Evolutionary conservation across 2,113 vertebrate genomes (phyloP).

Genomic region (Perca fluviatilis): DNA sequence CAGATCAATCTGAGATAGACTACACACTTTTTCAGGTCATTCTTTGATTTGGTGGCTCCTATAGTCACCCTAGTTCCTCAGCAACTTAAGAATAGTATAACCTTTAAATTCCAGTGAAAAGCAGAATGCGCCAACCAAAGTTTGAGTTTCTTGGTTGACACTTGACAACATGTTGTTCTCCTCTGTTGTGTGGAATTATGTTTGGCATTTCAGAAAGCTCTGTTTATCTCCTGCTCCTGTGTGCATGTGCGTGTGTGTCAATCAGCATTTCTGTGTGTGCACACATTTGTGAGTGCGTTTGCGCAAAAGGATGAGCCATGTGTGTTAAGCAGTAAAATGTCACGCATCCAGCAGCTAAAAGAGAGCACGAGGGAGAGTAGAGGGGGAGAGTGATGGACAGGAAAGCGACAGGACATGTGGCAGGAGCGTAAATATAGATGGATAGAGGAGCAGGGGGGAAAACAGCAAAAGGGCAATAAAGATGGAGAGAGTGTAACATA

Average conservation of each 20-base stretch:
- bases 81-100: background rate
- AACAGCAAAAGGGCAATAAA: slow-evolving; percentile 42
- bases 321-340: slow-evolving; percentile 50
- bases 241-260: slow-evolving; percentile 1
- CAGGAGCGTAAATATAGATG: slow-evolving; percentile 37
- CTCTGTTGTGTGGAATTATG: slow-evolving; percentile 55
- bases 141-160: slow-evolving; percentile 17
- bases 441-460: slow-evolving; percentile 21
- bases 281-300: slow-evolving; percentile 13
- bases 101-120: slow-evolving; percentile 32
- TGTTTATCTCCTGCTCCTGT: slow-evolving; percentile 41
- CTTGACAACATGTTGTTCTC: slow-evolving; percentile 27
- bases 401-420: slow-evolving; percentile 19
- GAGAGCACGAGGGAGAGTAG: background rate
- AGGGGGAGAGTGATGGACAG: slow-evolving; percentile 33
- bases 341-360: slow-evolving; percentile 34
- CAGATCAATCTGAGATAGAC: background rate
- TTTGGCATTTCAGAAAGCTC: slow-evolving; percentile 67
- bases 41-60: background rate
- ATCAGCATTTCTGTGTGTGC: background rate
- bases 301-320: slow-evolving; percentile 1
- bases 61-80: background rate
- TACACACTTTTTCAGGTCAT: background rate
- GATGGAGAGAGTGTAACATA: slow-evolving; percentile 32
- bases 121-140: background rate